phyloP scores from a whole-genome alignment of 2,113 vertebrate genomes.

The Thamnaconus septentrionalis region DNA sequence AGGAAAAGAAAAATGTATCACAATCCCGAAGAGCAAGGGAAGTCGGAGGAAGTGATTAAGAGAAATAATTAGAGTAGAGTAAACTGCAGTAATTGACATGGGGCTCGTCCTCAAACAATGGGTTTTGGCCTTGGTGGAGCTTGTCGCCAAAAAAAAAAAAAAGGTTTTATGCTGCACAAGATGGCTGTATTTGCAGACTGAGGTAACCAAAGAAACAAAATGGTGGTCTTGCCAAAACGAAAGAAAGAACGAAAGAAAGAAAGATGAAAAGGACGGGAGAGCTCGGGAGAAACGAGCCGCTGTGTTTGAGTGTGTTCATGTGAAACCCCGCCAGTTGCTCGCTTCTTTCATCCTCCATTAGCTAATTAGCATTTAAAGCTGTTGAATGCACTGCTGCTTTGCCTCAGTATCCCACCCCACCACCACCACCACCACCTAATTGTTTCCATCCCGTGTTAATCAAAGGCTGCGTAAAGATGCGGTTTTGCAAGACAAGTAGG shows the following conservation, averaged over 20 bases:
- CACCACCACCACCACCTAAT: conserved; percentile 48
- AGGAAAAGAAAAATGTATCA: neutral
- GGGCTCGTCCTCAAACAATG: neutral
- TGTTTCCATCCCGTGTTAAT: conserved; percentile 74
- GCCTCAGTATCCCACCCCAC: conserved; percentile 33
- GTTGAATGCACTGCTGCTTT: conserved; percentile 66
- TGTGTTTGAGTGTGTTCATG: conserved; percentile 39
- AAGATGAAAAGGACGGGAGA: conserved; percentile 7
- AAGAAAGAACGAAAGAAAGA: conserved; percentile 34
- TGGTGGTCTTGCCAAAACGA: conserved; percentile 49
- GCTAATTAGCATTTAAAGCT: conserved; percentile 78
- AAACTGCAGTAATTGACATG: neutral
- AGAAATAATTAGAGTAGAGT: neutral
- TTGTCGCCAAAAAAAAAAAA: conserved; percentile 3
- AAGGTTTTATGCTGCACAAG: conserved; percentile 33
- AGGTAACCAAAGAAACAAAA: conserved; percentile 53
- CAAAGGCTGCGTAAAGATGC: conserved; percentile 67
- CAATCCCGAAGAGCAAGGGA: neutral
- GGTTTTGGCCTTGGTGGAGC: conserved; percentile 16
- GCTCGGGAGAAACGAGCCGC: no score
- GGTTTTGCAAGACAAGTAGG: conserved; percentile 49
- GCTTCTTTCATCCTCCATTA: conserved; percentile 73
- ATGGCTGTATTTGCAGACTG: conserved; percentile 50
- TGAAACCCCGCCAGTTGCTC: conserved; percentile 54
- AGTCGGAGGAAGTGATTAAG: conserved; percentile 2